Conservation (phyloP, 2,113 vertebrate species). For the Apteryx owenii region DNA sequence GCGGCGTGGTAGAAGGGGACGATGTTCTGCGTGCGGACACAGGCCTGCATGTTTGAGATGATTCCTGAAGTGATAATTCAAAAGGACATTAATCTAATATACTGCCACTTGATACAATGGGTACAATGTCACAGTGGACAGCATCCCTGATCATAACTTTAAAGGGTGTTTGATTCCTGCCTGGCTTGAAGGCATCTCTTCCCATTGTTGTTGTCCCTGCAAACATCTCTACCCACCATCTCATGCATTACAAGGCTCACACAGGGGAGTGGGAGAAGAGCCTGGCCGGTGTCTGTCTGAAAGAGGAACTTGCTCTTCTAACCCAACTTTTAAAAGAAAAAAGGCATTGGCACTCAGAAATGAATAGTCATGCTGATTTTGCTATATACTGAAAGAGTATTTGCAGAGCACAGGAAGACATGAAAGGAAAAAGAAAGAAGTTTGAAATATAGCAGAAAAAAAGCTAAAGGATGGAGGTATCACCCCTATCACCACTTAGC, state of each 20-base stretch:
- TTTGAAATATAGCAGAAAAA: not conserved
- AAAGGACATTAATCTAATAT: not conserved
- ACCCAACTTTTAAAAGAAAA: not conserved
- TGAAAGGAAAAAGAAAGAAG: not conserved
- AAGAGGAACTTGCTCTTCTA: not conserved
- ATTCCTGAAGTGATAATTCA: slow-evolving; percentile 12
- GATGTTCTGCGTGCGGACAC: accelerated
- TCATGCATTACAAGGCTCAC: not conserved
- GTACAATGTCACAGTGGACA: not conserved
- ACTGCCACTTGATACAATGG: not conserved
- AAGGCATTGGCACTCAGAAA: not conserved
- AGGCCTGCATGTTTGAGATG: not conserved
- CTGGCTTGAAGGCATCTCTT: not conserved
- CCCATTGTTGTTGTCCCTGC: not conserved
- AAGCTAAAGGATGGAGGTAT: not conserved
- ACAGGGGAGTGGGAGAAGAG: not conserved
- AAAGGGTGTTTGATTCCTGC: not conserved
- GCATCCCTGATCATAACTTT: not conserved
- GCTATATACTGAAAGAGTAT: not conserved
- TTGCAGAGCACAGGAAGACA: not conserved
- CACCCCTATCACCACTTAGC: not conserved
- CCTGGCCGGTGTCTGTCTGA: not conserved
- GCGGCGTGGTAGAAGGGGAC: not conserved
- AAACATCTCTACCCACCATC: not conserved
- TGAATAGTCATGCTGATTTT: not conserved